Evolutionary conservation across 2,888 invertebrate species (phyloP).

Genomic region (Muschampia plurimacula): DNA sequence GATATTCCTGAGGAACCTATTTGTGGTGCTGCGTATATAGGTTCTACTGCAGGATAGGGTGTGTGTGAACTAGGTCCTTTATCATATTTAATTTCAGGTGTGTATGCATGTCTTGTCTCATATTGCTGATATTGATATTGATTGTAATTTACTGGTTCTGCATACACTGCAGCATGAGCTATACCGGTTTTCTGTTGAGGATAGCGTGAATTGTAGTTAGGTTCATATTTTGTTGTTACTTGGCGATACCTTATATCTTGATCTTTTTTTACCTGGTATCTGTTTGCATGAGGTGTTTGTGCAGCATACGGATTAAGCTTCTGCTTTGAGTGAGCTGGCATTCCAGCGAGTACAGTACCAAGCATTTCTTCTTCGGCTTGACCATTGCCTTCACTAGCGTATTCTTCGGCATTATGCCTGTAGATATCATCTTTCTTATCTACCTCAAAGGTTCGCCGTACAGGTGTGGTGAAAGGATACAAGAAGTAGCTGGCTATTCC

Average conservation of each 20-base stretch:
- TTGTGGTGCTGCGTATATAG: conserved; percentile 77
- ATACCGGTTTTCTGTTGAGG: conserved; percentile 81
- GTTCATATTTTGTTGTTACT: conserved; percentile 71
- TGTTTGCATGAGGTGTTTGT: conserved; percentile 71
- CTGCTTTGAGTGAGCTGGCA: conserved; percentile 83
- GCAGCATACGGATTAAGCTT: conserved; percentile 77
- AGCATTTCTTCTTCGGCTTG: conserved; percentile 92
- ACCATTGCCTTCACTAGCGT: conserved; percentile 87
- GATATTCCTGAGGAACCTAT: conserved; percentile 67
- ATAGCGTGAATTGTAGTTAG: conserved; percentile 73
- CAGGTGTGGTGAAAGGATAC: conserved; percentile 89
- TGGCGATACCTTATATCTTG: conserved; percentile 80
- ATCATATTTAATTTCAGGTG: conserved; percentile 73
- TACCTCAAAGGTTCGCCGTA: conserved; percentile 88
- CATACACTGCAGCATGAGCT: conserved; percentile 78
- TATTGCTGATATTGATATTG: conserved; percentile 61
- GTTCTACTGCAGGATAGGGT: conserved; percentile 73
- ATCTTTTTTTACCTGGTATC: conserved; percentile 74
- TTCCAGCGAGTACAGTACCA: conserved; percentile 90
- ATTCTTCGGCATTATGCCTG: conserved; percentile 89
- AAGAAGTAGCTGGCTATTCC: conserved; percentile 92
- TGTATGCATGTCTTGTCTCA: conserved; percentile 74
- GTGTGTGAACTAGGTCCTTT: conserved; percentile 64
- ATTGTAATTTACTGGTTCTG: conserved; percentile 71
- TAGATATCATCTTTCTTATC: conserved; percentile 88